Percentiles rank a stretch among this genome's conserved stretches.
Evolutionary conservation across 2,888 invertebrate genomes (phyloP).

Genomic region (Macrosiphum euphorbiae): DNA sequence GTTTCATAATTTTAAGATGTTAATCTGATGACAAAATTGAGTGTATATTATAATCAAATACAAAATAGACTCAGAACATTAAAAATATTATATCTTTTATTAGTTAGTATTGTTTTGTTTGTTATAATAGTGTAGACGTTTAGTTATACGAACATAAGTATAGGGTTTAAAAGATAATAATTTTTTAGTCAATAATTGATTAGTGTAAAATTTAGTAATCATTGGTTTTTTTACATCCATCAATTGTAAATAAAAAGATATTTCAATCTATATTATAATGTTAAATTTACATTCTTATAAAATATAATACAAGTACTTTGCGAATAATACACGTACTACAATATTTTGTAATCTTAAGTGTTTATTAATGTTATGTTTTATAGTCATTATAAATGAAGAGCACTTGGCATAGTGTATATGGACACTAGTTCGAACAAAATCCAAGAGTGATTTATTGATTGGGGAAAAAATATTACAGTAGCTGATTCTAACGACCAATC

Average conservation of each 20-base stretch:
- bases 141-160: not conserved
- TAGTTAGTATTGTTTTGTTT: not conserved
- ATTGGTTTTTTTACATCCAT: not conserved
- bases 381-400: not conserved
- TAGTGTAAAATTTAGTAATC: not conserved
- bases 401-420: not conserved
- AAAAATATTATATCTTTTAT: conserved; percentile 7
- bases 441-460: conserved; percentile 45
- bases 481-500: conserved; percentile 25
- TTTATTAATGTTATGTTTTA: conserved; percentile 1
- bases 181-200: not conserved
- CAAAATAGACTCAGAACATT: not conserved
- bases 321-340: not conserved
- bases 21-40: not conserved
- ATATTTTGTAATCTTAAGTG: conserved; percentile 42
- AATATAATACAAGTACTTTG: not conserved
- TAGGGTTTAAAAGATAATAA: conserved; percentile 34
- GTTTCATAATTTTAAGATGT: not conserved
- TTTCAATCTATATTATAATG: not conserved
- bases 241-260: conserved; percentile 3
- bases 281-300: not conserved
- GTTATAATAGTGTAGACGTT: not conserved
- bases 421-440: not conserved
- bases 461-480: not conserved
- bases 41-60: not conserved